Percentiles rank a stretch among this genome's conserved stretches.
These are phyloP conservation scores for Liolophura sinensis DNA, from an alignment of 1,140 invertebrate genomes.

Conservation along the genomic window DNA sequence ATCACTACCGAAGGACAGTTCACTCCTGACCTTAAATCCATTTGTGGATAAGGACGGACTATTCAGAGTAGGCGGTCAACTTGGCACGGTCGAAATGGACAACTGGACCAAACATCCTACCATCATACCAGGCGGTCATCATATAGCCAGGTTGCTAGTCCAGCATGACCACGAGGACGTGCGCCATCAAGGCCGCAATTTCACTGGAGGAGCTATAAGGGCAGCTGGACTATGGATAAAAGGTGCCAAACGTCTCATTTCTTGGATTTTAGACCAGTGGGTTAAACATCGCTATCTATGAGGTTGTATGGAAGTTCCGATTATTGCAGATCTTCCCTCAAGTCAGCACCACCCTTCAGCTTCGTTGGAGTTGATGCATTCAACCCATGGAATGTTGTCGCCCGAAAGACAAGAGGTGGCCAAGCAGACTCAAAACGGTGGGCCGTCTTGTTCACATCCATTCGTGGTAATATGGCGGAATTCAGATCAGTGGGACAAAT, in stretches of 20 bases:
- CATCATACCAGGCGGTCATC: conserved; percentile 21
- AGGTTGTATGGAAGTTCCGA: conserved; percentile 9
- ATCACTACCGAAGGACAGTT: no score
- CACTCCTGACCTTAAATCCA: conserved; percentile 25
- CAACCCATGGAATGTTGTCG: conserved; percentile 17
- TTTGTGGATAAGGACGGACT: conserved; percentile 26
- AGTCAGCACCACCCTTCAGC: conserved; percentile 22
- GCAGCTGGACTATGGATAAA: conserved; percentile 28
- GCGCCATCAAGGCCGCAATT: conserved; percentile 19
- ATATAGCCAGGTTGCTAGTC: conserved; percentile 19
- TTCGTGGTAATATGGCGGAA: conserved; percentile 21
- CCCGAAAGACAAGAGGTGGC: conserved; percentile 19
- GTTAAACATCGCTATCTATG: no score
- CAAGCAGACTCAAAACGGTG: conserved; percentile 11
- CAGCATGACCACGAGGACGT: conserved; percentile 19
- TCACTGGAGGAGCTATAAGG: conserved; percentile 20
- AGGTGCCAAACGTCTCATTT: conserved; percentile 16
- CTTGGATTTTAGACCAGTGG: no score
- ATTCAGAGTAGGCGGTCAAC: conserved; percentile 27
- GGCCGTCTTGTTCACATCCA: conserved; percentile 33
- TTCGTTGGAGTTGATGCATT: conserved; percentile 20
- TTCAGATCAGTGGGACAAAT: conserved; percentile 33
- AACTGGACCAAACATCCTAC: conserved; percentile 23
- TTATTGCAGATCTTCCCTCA: conserved; percentile 27
- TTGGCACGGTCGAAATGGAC: conserved; percentile 1